Base-by-base conservation (phyloP, 2,113 vertebrate species). In the Chaetodon auriga region DNA sequence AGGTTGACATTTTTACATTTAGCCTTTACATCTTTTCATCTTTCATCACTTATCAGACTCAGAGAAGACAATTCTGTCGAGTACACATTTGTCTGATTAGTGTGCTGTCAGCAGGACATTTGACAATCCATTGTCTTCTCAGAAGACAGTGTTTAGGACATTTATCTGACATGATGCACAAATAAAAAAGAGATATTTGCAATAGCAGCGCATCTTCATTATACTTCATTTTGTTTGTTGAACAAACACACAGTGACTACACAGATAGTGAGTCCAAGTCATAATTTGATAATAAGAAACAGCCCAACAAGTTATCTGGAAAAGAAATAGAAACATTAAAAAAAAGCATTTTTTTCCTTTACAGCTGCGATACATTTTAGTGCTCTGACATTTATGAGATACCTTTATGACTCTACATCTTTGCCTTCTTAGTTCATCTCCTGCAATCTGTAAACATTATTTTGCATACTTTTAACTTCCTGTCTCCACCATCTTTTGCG, bases 61-160 rank as follows among this genome's bases (percentile, higher is more conserved):
- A 57, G 45, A 77, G 11, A 0, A 45, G 60, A 12, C 43, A 55
- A 10, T 21, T 72, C 71, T 38, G 19, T 45, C 25, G n/a, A 30
- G 68, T 15, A 25, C 62, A 49, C 8, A 51, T 57, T 81, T 58
- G 35, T 63, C 60, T 66, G 48, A 87, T 81, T 2, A 68, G 19
- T 53, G 41, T 51, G 55, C 16, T 13, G 25, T 51, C 66, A 35
- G 46, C 82, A 83, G 77, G 72, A 90, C 87, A 87, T 92, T 90
- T 84, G 54, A 69, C 25, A 64, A 76, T 87, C 75, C 46, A 71
- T 88, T 75, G 48, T 69, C 75, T 19, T 64, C 80, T 84, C 84
- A 68, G 54, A 23, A 49, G 13, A 5, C 18, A 10, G 16, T 5
- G 11, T 70, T 63, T 65, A 6, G 19, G 21, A 15, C 10, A 7